phyloP scores from a whole-genome alignment of 2,113 vertebrate species.

The Apistogramma diplotaenia region DNA sequence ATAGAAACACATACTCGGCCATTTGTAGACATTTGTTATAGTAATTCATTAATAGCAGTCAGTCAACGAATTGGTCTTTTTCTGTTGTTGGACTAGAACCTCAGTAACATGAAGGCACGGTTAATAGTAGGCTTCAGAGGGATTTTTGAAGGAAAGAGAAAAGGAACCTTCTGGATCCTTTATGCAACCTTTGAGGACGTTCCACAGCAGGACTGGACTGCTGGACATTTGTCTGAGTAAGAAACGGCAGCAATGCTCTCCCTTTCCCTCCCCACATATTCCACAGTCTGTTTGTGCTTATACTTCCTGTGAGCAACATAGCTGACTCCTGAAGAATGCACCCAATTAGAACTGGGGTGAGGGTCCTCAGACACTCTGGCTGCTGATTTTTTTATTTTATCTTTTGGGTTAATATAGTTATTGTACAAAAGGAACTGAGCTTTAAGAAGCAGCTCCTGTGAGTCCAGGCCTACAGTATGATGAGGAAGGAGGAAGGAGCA shows the following conservation, averaged over 20 bases:
- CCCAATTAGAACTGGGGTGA: slow-evolving; percentile 42
- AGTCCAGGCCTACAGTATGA: background rate
- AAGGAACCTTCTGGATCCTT: background rate
- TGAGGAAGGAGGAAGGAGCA: background rate
- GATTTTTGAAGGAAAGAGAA: background rate
- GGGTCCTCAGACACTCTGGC: background rate
- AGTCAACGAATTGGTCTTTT: slow-evolving; percentile 11
- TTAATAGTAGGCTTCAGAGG: background rate
- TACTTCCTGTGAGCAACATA: slow-evolving; percentile 66
- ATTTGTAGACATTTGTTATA: slow-evolving; percentile 12
- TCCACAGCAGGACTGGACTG: slow-evolving; percentile 30
- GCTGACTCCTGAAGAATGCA: slow-evolving; percentile 68
- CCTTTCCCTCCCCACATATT: slow-evolving; percentile 12
- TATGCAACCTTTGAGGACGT: slow-evolving; percentile 20
- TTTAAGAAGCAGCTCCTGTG: background rate
- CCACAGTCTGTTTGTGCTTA: slow-evolving; percentile 56
- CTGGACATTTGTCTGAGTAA: slow-evolving; percentile 49
- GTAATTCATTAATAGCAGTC: slow-evolving; percentile 15
- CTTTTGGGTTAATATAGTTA: background rate
- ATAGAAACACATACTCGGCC: slow-evolving; percentile 8
- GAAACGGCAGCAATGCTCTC: background rate
- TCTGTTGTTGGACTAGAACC: background rate
- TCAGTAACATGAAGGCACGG: background rate
- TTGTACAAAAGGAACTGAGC: background rate
- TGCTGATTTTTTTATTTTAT: background rate